Percentiles rank a stretch among this genome's conserved stretches.
These are phyloP conservation scores for Pagrus major DNA, from an alignment of 2,113 vertebrate species.

Conservation along the genomic window DNA sequence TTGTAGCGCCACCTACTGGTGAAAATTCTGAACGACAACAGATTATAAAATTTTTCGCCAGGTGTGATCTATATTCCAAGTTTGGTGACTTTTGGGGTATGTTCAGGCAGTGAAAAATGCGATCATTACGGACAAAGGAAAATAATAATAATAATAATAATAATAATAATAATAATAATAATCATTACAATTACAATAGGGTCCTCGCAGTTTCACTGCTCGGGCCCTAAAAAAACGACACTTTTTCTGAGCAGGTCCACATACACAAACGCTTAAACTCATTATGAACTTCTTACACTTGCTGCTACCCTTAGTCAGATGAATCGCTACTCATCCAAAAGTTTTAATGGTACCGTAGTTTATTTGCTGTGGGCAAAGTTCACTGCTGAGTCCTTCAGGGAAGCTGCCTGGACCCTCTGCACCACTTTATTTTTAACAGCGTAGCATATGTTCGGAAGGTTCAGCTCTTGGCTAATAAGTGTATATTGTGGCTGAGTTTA, in stretches of 20 bases:
- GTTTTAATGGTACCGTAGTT: slow-evolving; percentile 36
- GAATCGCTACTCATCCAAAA: neutral
- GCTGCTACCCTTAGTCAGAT: neutral
- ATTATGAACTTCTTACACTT: slow-evolving; percentile 31
- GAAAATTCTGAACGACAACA: too few species aligned
- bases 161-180: too few species aligned
- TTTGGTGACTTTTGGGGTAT: too few species aligned
- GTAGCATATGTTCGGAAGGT: slow-evolving; percentile 19
- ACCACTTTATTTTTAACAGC: neutral
- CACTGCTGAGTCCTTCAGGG: neutral
- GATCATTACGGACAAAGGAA: too few species aligned
- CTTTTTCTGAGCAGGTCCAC: neutral
- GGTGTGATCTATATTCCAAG: too few species aligned
- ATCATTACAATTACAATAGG: too few species aligned
- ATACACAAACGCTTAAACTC: slow-evolving; percentile 14
- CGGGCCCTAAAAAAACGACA: neutral
- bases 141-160: too few species aligned
- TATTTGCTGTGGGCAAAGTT: slow-evolving; percentile 34
- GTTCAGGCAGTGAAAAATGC: too few species aligned
- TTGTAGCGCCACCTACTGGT: too few species aligned
- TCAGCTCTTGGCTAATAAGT: slow-evolving; percentile 8
- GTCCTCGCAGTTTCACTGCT: too few species aligned
- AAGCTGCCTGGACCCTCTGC: neutral
- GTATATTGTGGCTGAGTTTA: neutral
- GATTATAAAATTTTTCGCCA: too few species aligned